These are phyloP conservation scores for Thaumatotibia leucotreta DNA, from an alignment of 1,140 invertebrate genomes.

Conservation along the genomic window DNA sequence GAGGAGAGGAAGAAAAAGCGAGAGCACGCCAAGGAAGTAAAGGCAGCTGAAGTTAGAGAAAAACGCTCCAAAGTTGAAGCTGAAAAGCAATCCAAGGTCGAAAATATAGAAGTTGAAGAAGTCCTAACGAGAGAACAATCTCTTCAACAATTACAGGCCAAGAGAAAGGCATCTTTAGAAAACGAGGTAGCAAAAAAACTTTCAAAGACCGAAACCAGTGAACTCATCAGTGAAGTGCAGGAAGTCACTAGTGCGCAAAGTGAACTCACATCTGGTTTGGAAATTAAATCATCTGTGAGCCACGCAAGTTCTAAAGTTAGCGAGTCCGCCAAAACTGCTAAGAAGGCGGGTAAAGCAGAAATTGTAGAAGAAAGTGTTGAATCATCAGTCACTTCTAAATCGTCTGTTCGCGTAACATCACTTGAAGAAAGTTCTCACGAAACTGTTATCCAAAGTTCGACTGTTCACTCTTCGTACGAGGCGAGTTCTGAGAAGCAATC, in stretches of 20 bases:
- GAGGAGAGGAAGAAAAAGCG: conserved; percentile 57
- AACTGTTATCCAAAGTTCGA: conserved; percentile 3
- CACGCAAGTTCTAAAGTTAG: conserved; percentile 28
- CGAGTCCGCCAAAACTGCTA: conserved; percentile 33
- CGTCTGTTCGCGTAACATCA: background rate
- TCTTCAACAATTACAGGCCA: conserved; percentile 40
- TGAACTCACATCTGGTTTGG: conserved; percentile 49
- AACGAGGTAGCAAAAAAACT: conserved; percentile 47
- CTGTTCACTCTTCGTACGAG: conserved; percentile 10
- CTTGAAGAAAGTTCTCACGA: background rate
- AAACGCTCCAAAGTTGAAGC: conserved; percentile 51
- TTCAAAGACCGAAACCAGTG: conserved; percentile 50
- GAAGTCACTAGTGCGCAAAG: conserved; percentile 35
- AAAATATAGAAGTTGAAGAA: conserved; percentile 18
- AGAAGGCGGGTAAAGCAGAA: conserved; percentile 18
- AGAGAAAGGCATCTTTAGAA: conserved; percentile 59
- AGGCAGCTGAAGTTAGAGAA: conserved; percentile 46
- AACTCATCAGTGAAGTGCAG: conserved; percentile 44
- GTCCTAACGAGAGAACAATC: conserved; percentile 41
- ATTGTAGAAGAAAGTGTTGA: conserved; percentile 18
- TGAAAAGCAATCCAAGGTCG: conserved; percentile 28
- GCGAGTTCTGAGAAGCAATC: conserved; percentile 12
- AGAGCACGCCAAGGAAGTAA: conserved; percentile 39
- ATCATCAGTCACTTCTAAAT: conserved; percentile 4
- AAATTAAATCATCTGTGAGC: conserved; percentile 50